Evolutionary conservation across 2,797 vertebrate species (phyloP).

Genomic region (Sebastolobus alascanus): DNA sequence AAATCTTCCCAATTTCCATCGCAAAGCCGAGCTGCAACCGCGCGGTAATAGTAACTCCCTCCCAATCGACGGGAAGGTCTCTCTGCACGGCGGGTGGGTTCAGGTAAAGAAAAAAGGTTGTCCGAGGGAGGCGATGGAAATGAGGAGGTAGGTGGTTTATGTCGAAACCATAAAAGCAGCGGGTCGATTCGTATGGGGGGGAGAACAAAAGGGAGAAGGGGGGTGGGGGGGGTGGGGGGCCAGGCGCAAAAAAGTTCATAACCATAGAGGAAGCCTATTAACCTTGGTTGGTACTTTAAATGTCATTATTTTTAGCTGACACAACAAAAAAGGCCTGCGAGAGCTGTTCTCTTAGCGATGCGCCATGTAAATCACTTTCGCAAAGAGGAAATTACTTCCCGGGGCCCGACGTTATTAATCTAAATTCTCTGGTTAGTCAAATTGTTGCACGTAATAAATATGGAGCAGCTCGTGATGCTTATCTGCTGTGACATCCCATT

Average conservation of each 20-base stretch:
- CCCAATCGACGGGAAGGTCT: slow-evolving; percentile 48
- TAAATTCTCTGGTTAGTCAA: slow-evolving; percentile 98
- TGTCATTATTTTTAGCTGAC: slow-evolving; percentile 99
- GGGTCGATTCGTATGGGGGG: slow-evolving; percentile 60
- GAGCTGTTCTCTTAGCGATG: slow-evolving; percentile 92
- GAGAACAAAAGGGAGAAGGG: slow-evolving; percentile 60
- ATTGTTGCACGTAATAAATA: slow-evolving; percentile 97
- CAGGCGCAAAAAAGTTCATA: slow-evolving; percentile 85
- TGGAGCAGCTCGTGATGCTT: slow-evolving; percentile 91
- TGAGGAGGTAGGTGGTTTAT: slow-evolving; percentile 57
- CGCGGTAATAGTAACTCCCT: slow-evolving; percentile 36
- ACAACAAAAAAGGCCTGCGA: slow-evolving; percentile 88
- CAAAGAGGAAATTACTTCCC: slow-evolving; percentile 99
- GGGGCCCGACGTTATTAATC: slow-evolving; percentile 96
- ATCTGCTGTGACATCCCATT: slow-evolving; percentile 88
- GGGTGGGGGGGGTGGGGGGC: slow-evolving; percentile 48
- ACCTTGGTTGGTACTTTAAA: slow-evolving; percentile 98
- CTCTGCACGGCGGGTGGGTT: slow-evolving; percentile 14
- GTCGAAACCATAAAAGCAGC: slow-evolving; percentile 74
- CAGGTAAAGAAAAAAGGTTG: not conserved
- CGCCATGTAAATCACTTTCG: slow-evolving; percentile 97
- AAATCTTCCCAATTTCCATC: slow-evolving; percentile 49
- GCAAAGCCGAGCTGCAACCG: slow-evolving; percentile 38
- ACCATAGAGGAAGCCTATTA: slow-evolving; percentile 96
- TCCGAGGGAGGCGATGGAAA: slow-evolving; percentile 40